Evolutionary conservation across 2,797 vertebrate genomes (phyloP), one percentile per base, ranked within the genome.

Genomic region (Staurois parvus): DNA sequence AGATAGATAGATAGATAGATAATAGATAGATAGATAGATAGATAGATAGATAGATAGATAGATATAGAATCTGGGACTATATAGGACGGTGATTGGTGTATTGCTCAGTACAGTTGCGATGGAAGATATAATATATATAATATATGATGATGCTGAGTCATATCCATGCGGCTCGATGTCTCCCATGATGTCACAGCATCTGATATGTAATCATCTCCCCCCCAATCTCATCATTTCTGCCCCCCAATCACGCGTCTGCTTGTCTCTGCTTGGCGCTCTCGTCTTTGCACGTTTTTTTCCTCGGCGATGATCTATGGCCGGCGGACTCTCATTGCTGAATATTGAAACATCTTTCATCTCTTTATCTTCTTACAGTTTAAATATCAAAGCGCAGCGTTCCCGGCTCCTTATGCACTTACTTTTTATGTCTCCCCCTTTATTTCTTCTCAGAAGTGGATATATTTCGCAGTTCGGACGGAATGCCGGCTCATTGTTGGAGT

Each of bases 341-440:
- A 72, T 78, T 84, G 48, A 13, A 11, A 26, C 74, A 72, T 84
- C 32, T 30, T 40, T 84, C 76, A 62, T 84, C 32, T 32, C 56
- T 70, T 76, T 78, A 77, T 78, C 75, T 72, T 28, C 45, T 69
- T 68, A 40, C 32, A 26, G 45, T 37, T 45, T 75, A 75, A 74
- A 83, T 32, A 67, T 42, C 40, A 40, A 24, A 28, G 73, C 28
- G 30, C 48, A 11, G 37, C 21, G 70, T 40, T 28, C 24, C 24
- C 24, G 7, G n/a, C 52, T 59, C 52, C 52, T 13, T 42, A 72
- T 21, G n/a, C 19, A 45, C 45, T 68, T 56, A 59, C 69, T 52
- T 72, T 72, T 59, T 81, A 37, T 37, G 9, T n/a, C 67, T 34
- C 28, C 12, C 28, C 19, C 21, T n/a, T 24, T 59, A 59, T 24